A percentile compares a stretch with the other conserved stretches of the same genome.
Conservation (phyloP, 2,113 vertebrate genomes). For the Recurvirostra avosetta region DNA sequence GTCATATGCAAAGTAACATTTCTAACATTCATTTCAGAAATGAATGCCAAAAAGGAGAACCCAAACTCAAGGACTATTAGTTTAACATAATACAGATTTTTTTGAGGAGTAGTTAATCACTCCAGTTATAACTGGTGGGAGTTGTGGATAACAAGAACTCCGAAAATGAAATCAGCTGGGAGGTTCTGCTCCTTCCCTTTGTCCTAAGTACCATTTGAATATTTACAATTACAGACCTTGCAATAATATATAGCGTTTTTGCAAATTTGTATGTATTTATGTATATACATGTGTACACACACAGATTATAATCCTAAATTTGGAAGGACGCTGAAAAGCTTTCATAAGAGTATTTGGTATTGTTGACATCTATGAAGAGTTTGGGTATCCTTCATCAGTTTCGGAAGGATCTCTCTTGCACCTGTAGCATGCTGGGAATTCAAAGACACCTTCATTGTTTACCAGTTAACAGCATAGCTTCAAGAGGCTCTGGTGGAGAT, state of each 20-base stretch:
- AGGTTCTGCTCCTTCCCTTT: background rate
- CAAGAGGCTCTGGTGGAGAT: background rate
- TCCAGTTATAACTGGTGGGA: background rate
- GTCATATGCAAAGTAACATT: background rate
- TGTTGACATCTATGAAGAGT: background rate
- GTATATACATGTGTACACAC: background rate
- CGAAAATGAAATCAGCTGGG: background rate
- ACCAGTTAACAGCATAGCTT: background rate
- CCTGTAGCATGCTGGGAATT: background rate
- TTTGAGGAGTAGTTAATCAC: background rate
- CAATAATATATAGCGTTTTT: background rate
- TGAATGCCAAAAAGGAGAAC: background rate
- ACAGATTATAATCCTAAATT: background rate
- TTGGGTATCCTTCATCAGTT: background rate
- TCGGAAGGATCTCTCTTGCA: background rate
- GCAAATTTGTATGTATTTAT: background rate
- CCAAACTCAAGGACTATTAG: background rate
- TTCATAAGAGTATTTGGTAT: background rate
- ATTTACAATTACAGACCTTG: background rate
- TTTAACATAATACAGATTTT: background rate
- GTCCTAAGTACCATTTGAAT: background rate
- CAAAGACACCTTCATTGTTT: background rate
- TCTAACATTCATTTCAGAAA: background rate
- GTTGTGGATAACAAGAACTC: background rate
- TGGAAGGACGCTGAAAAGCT: background rate